These are phyloP conservation scores for Etheostoma nigrum DNA, from an alignment of 2,797 vertebrate species.

Conservation along the genomic window DNA sequence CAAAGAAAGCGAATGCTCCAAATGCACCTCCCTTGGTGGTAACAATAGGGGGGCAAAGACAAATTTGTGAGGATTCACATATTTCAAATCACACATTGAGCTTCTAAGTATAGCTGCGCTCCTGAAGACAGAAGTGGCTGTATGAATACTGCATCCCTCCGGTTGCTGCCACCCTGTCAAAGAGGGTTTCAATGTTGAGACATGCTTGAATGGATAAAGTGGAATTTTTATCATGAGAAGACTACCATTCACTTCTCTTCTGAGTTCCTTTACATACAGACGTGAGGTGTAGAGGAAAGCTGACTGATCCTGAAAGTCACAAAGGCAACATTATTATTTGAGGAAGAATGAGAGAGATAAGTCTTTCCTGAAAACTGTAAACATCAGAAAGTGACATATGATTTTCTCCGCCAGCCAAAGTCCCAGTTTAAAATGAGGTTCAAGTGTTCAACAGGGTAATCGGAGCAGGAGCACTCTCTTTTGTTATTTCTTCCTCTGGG, in stretches of 20 bases:
- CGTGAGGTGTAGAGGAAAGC: conserved; percentile 35
- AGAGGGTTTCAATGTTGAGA: conserved; percentile 80
- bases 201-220: conserved; percentile 80
- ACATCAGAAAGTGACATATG: conserved; percentile 27
- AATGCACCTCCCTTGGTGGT: conserved; percentile 51
- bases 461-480: not conserved
- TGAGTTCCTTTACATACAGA: conserved; percentile 54
- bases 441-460: conserved; percentile 20
- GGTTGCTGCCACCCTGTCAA: conserved; percentile 73
- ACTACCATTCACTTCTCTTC: conserved; percentile 56
- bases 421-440: conserved; percentile 45
- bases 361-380: conserved; percentile 20
- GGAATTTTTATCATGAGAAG: conserved; percentile 73
- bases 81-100: conserved; percentile 74
- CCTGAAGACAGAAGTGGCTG: conserved; percentile 69
- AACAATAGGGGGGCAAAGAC: conserved; percentile 65
- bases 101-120: conserved; percentile 79
- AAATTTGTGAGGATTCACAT: conserved; percentile 67
- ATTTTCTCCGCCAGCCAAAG: conserved; percentile 22
- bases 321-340: conserved; percentile 43
- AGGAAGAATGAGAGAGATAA: conserved; percentile 12
- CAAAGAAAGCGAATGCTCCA: conserved; percentile 46
- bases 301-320: conserved; percentile 39
- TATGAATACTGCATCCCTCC: conserved; percentile 82
- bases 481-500: conserved; percentile 31